Conservation (phyloP, 2,113 vertebrate species). For the Microcebus ravelobensis region DNA sequence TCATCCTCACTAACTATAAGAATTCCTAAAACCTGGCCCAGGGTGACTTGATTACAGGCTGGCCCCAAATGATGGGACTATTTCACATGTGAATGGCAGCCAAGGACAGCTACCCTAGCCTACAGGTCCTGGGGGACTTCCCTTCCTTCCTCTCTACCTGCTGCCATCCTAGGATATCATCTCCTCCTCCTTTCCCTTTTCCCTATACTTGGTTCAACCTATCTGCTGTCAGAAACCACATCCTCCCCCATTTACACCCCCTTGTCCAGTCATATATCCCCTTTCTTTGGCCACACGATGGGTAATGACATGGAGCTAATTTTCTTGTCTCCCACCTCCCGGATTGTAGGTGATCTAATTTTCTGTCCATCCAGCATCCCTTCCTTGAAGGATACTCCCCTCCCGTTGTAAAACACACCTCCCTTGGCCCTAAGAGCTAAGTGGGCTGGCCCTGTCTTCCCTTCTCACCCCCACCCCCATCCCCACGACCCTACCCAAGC, state of each 20-base stretch:
- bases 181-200: not conserved
- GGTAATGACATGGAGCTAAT: not conserved
- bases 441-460: not conserved
- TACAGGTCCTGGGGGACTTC: not conserved
- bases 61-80: not conserved
- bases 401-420: not conserved
- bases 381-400: not conserved
- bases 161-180: too few species aligned
- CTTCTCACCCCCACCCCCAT: not conserved
- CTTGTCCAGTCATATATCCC: not conserved
- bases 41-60: not conserved
- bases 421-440: not conserved
- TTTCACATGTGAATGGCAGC: not conserved
- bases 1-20: not conserved
- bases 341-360: not conserved
- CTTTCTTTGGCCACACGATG: not conserved
- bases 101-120: not conserved
- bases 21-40: not conserved
- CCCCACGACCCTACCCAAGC: not conserved
- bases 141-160: not conserved
- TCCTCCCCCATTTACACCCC: not conserved
- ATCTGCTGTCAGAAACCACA: not conserved
- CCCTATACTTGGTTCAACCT: not conserved
- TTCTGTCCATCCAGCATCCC: not conserved
- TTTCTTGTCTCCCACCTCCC: not conserved